Percentiles rank a stretch among this genome's conserved stretches.
Conservation (phyloP, 2,888 invertebrate genomes). For the Rhopalosiphum nymphaeae region DNA sequence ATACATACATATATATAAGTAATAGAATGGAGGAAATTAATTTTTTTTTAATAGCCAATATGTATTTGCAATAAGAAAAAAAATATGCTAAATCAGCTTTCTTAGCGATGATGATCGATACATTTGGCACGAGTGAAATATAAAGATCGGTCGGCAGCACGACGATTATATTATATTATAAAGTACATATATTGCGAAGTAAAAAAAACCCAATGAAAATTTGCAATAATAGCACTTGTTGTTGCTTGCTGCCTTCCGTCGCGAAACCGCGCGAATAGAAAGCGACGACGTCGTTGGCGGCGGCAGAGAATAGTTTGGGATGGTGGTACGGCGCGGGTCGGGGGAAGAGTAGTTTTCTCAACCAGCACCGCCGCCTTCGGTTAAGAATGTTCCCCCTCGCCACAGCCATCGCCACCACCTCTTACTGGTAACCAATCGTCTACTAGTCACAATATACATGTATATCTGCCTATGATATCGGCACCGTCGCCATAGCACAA, state of each 20-base stretch:
- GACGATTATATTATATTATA: background rate
- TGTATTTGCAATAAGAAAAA: background rate
- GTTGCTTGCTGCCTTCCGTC: background rate
- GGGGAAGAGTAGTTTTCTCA: conserved; percentile 35
- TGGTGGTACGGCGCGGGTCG: background rate
- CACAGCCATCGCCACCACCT: background rate
- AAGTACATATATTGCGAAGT: background rate
- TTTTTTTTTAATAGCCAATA: background rate
- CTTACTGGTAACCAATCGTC: background rate
- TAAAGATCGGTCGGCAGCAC: background rate
- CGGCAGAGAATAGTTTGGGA: background rate
- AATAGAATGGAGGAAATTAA: background rate
- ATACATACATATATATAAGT: background rate
- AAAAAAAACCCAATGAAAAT: background rate
- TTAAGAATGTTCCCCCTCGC: conserved; percentile 34
- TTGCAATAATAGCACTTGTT: background rate
- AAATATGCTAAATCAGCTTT: background rate
- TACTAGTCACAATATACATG: background rate
- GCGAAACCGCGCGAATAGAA: conserved; percentile 45
- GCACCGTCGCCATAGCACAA: conserved; percentile 3
- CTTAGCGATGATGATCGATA: background rate
- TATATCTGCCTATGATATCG: background rate
- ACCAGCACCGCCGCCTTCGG: conserved; percentile 17
- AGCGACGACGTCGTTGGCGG: background rate
- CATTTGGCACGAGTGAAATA: background rate